Percentiles rank a stretch among this genome's conserved stretches.
Evolutionary conservation across 2,888 invertebrate species (phyloP).

Genomic region (Watsonalla cultraria): DNA sequence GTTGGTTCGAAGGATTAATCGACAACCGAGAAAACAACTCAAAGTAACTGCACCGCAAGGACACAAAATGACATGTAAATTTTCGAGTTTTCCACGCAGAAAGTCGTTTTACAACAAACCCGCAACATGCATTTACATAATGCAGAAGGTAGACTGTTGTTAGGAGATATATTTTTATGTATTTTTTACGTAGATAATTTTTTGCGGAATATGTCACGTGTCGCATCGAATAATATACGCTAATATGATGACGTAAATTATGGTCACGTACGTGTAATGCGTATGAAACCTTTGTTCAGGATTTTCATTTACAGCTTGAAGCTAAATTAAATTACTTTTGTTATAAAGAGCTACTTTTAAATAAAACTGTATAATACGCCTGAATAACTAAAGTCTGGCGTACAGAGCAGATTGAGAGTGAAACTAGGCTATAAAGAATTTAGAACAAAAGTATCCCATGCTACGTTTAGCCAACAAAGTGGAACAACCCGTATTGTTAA

Average conservation of each 20-base stretch:
- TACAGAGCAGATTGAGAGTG: constrained; percentile 1
- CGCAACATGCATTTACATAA: constrained; percentile 32
- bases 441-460: constrained; percentile 14
- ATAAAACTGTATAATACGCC: constrained; percentile 8
- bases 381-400: not conserved
- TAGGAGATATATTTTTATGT: constrained; percentile 11
- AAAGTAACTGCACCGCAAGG: constrained; percentile 5
- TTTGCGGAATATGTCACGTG: constrained; percentile 12
- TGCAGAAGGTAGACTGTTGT: constrained; percentile 25
- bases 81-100: constrained; percentile 16
- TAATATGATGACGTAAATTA: constrained; percentile 7
- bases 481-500: constrained; percentile 18
- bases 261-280: not conserved
- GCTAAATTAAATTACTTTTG: too few relatives aligned
- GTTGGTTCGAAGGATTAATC: too few relatives aligned
- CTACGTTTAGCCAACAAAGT: constrained; percentile 11
- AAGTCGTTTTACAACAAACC: constrained; percentile 23
- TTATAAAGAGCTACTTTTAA: constrained; percentile 14
- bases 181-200: constrained; percentile 15
- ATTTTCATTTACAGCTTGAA: too few relatives aligned
- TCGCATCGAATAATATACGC: constrained; percentile 3
- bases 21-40: not conserved
- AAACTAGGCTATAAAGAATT: constrained; percentile 18
- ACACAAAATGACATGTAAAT: constrained; percentile 3
- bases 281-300: too few relatives aligned